Evolutionary conservation across 2,113 vertebrate genomes (phyloP), one percentile per base, ranked within the genome.

Genomic region (Oryzias melastigma): DNA sequence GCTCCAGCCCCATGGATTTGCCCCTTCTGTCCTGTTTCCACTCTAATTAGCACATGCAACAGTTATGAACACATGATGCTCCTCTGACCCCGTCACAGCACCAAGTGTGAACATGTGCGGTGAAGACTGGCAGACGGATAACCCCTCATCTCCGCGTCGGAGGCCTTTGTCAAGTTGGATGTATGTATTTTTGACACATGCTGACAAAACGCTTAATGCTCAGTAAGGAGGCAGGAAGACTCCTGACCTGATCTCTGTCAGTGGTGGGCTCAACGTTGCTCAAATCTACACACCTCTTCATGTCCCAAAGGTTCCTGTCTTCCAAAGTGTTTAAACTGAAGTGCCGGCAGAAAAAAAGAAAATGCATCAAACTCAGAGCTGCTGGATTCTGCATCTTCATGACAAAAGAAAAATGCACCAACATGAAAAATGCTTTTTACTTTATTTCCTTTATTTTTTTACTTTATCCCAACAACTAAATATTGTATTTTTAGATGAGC

Each of bases 141-240:
- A 81, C 83, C 79, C 75, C 58, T 81, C 49, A 70, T 65, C 78
- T 72, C 42, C 10, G 47, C 58, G 83, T 78, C 15, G 27, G 62
- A 64, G 71, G 64, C 79, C 78, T 76, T 78, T 87, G 88, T 85
- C 90, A 83, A 80, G 78, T 84, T 79, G 13, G 80, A 83, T 77
- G 59, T 63, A 57, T 62, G 67, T 63, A 72, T 71, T 70, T 67
- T 68, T 83, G 88, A 79, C 77, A 75, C 60, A 48, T 58, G 57
- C 73, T 85, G 85, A 87, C 85, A 87, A 81, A 83, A 67, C 66
- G 71, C 80, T 77, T 54, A 62, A 59, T 43, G 58, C 65, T 57
- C 61, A 24, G 49, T 50, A 41, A 24, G 66, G 42, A 61, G 19
- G 27, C 55, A 65, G 56, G 50, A 41, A 63, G 77, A 87, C 79